Conservation (phyloP, 2,113 vertebrate species). For the Melanocharis versteri region DNA sequence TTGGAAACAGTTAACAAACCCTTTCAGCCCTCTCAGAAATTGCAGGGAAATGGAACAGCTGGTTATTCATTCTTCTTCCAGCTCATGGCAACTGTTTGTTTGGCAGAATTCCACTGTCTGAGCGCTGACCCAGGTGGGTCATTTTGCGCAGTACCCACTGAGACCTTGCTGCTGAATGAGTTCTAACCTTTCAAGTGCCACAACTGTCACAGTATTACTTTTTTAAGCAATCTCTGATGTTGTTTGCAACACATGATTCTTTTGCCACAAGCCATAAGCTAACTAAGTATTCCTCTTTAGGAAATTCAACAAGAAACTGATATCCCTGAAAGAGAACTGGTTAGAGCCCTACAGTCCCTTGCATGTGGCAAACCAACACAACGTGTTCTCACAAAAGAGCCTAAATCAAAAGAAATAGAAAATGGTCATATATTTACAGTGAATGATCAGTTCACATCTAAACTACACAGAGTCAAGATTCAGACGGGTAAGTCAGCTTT, state of each 20-base stretch:
- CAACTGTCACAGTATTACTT: not conserved
- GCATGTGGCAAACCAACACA: slow-evolving; percentile 96
- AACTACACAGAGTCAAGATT: slow-evolving; percentile 99
- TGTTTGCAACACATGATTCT: not conserved
- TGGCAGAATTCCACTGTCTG: not conserved
- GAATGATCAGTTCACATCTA: slow-evolving; percentile 97
- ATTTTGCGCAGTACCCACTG: not conserved
- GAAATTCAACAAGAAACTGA: slow-evolving; percentile 98
- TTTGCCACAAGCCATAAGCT: not conserved
- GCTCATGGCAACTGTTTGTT: not conserved
- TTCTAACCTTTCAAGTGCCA: not conserved
- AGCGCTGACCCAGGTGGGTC: not conserved
- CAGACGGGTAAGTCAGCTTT: slow-evolving; percentile 84
- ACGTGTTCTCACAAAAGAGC: slow-evolving; percentile 94
- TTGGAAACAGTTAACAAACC: not conserved
- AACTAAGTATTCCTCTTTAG: slow-evolving; percentile 67
- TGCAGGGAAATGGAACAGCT: not conserved
- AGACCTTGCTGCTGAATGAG: not conserved
- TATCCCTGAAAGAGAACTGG: slow-evolving; percentile 93
- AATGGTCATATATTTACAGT: slow-evolving; percentile 96
- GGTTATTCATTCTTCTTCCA: not conserved
- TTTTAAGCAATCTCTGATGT: not conserved
- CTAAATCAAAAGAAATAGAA: slow-evolving; percentile 97
- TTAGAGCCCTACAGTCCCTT: slow-evolving; percentile 93
- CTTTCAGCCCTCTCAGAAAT: not conserved